Conservation (phyloP, 2,113 vertebrate species). For the Semnopithecus entellus region DNA sequence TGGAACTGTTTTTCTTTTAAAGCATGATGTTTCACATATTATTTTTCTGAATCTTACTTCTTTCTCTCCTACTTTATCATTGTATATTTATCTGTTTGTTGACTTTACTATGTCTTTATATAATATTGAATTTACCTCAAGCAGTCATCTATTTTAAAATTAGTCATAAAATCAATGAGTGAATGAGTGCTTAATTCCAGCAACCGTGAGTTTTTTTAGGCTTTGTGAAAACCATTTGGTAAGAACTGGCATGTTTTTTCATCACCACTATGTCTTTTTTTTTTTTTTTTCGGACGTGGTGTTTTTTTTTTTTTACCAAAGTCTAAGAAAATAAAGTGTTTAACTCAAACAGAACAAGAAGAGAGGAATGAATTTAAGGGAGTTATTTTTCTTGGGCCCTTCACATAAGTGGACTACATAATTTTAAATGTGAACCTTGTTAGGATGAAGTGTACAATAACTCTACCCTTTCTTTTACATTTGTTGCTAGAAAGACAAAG, state of each 20-base stretch:
- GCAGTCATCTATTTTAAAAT: not conserved
- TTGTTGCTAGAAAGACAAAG: not conserved
- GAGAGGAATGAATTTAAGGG: not conserved
- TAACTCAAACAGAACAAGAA: not conserved
- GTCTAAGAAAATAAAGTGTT: not conserved
- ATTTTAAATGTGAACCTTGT: not conserved
- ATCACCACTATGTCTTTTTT: not conserved
- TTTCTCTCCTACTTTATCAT: not conserved
- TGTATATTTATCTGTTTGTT: not conserved
- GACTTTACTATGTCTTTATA: not conserved
- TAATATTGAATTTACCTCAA: constrained; percentile 7
- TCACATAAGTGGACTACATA: not conserved
- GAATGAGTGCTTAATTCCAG: not conserved
- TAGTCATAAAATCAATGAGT: not conserved
- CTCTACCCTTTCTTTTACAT: not conserved
- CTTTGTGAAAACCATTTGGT: constrained; percentile 25
- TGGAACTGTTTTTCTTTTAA: not conserved
- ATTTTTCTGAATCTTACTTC: constrained; percentile 12
- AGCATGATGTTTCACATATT: not conserved
- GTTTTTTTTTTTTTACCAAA: not conserved
- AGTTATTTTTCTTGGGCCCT: not conserved
- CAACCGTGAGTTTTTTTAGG: not conserved
- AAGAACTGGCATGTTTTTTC: constrained; percentile 6
- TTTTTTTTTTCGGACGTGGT: not conserved
- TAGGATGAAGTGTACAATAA: not conserved